Conservation (phyloP, 2,113 vertebrate genomes). For the Scatophagus argus region DNA sequence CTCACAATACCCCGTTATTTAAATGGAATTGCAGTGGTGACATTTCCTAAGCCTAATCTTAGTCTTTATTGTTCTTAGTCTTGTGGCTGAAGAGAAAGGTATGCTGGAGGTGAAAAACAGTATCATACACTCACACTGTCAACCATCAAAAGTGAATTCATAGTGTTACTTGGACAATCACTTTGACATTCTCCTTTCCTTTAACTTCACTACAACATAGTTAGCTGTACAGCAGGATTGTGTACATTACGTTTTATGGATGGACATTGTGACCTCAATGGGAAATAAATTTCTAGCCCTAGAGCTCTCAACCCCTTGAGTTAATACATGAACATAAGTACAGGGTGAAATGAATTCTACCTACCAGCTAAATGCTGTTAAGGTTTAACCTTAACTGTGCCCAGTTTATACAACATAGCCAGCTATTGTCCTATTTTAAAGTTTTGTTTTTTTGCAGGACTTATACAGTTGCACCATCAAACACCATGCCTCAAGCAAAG, state of each 20-base stretch:
- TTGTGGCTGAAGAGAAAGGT: background rate
- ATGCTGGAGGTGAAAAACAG: background rate
- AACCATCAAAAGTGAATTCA: too few species aligned
- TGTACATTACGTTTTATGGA: background rate
- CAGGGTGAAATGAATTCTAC: background rate
- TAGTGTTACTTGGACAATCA: too few species aligned
- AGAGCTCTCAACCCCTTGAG: background rate
- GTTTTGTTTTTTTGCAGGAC: slow-evolving; percentile 57
- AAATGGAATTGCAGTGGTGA: background rate
- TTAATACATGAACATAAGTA: background rate
- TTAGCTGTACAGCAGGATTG: background rate
- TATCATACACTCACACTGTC: too few species aligned
- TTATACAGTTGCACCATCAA: slow-evolving; percentile 48
- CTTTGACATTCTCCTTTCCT: background rate
- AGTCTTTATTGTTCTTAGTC: background rate
- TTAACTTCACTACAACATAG: background rate
- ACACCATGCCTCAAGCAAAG: slow-evolving; percentile 83
- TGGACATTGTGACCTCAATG: background rate
- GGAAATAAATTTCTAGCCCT: background rate
- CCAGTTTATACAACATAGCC: background rate
- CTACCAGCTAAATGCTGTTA: background rate
- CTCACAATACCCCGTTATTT: background rate
- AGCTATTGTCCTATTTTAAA: background rate
- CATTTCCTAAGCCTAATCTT: slow-evolving; percentile 6
- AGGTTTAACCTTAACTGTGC: background rate